These are phyloP conservation scores for Rhineura floridana DNA, from an alignment of 2,113 vertebrate genomes.

Conservation along the genomic window DNA sequence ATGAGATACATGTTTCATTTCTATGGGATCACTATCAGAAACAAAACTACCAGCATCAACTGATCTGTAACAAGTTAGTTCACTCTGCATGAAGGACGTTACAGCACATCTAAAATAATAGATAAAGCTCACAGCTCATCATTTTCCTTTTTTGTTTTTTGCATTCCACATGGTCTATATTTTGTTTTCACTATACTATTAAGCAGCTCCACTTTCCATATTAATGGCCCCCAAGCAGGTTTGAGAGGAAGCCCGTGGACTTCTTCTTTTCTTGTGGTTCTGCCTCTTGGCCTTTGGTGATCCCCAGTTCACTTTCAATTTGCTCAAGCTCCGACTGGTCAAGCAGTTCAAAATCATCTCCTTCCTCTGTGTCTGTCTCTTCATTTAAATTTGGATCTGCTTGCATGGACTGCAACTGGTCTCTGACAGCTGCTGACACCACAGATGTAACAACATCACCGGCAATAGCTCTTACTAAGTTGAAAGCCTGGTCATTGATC, in stretches of 20 bases:
- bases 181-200: conserved; percentile 62
- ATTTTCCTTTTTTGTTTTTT: conserved; percentile 36
- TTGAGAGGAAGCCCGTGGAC: conserved; percentile 89
- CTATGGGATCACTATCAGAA: conserved; percentile 77
- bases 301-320: conserved; percentile 89
- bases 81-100: conserved; percentile 72
- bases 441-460: conserved; percentile 84
- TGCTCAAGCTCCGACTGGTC: conserved; percentile 98
- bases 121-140: conserved; percentile 78
- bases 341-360: conserved; percentile 96
- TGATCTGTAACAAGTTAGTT: conserved; percentile 73
- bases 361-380: conserved; percentile 93
- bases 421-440: conserved; percentile 88
- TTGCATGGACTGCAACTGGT: conserved; percentile 79
- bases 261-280: conserved; percentile 73
- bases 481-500: conserved; percentile 74
- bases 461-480: conserved; percentile 84
- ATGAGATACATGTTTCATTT: conserved; percentile 75
- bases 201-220: conserved; percentile 47
- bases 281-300: conserved; percentile 73
- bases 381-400: conserved; percentile 70
- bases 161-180: conserved; percentile 57
- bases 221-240: conserved; percentile 90
- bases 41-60: conserved; percentile 72
- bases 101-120: conserved; percentile 76